Evolutionary conservation across 2,888 invertebrate genomes (phyloP).

Genomic region (Eledone cirrhosa): DNA sequence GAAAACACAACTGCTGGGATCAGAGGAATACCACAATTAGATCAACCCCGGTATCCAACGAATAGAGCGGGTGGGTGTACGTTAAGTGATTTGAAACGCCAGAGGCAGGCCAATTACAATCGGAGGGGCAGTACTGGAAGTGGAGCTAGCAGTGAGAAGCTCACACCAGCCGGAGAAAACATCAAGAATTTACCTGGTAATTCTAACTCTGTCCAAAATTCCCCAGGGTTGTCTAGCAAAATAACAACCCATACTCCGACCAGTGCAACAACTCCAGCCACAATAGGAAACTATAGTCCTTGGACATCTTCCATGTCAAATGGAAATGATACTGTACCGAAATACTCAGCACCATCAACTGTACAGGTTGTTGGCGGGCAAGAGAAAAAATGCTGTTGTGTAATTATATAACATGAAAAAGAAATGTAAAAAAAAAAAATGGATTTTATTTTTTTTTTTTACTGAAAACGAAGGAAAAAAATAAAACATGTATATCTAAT

Average conservation of each 20-base stretch:
- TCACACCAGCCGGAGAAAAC: slow-evolving; percentile 37
- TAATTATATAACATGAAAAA: slow-evolving; percentile 43
- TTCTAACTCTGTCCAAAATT: slow-evolving; percentile 10
- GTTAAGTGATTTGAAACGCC: slow-evolving; percentile 33
- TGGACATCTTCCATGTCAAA: slow-evolving; percentile 37
- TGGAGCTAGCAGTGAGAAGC: background rate
- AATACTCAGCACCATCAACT: slow-evolving; percentile 50
- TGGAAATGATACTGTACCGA: slow-evolving; percentile 45
- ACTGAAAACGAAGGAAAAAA: no score
- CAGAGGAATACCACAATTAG: background rate
- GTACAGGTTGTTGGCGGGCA: slow-evolving; percentile 52
- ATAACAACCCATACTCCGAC: background rate
- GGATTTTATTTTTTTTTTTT: no score
- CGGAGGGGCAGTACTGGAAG: slow-evolving; percentile 35
- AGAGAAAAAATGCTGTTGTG: slow-evolving; percentile 55
- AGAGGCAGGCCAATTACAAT: slow-evolving; percentile 34
- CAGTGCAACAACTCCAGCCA: slow-evolving; percentile 35
- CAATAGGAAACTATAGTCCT: slow-evolving; percentile 43
- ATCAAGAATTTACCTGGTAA: slow-evolving; percentile 44
- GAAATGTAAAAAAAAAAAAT: no score
- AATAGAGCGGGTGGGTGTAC: slow-evolving; percentile 16
- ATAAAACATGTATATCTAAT: no score
- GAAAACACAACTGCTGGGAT: no score
- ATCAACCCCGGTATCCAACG: slow-evolving; percentile 7
- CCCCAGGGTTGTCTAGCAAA: slow-evolving; percentile 27